A percentile compares a stretch with the other conserved stretches of the same genome.
Evolutionary conservation across 2,113 vertebrate species (phyloP).

Genomic region (Mormyrus lacerda): DNA sequence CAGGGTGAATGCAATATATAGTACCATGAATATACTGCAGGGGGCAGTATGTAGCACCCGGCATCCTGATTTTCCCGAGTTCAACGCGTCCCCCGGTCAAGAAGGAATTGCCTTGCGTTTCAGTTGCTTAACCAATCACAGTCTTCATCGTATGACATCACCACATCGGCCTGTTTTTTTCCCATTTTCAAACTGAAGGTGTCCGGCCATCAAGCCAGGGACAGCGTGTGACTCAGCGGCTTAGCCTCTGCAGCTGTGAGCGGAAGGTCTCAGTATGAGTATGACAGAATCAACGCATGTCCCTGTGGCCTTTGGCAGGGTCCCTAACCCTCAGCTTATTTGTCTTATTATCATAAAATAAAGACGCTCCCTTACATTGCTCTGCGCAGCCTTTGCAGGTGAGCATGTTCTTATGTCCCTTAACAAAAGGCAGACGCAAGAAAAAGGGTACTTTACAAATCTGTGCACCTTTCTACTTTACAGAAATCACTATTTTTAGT

Average conservation of each 20-base stretch:
- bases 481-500: neutral
- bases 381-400: neutral
- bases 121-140: neutral
- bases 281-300: too few relatives aligned
- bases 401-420: neutral
- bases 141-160: neutral
- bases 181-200: neutral
- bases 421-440: neutral
- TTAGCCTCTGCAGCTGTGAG: too few relatives aligned
- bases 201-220: too few relatives aligned
- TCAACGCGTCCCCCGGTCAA: neutral
- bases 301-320: too few relatives aligned
- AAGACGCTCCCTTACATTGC: neutral
- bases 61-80: neutral
- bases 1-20: neutral
- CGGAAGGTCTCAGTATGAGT: too few relatives aligned
- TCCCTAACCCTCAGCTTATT: too few relatives aligned
- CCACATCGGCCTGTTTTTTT: neutral
- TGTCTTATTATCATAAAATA: neutral
- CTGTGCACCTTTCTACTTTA: neutral
- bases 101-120: neutral
- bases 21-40: neutral
- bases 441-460: neutral
- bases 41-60: neutral
- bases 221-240: too few relatives aligned